phyloP scores from a whole-genome alignment of 2,888 invertebrate genomes.

The Melinaea menophilus region DNA sequence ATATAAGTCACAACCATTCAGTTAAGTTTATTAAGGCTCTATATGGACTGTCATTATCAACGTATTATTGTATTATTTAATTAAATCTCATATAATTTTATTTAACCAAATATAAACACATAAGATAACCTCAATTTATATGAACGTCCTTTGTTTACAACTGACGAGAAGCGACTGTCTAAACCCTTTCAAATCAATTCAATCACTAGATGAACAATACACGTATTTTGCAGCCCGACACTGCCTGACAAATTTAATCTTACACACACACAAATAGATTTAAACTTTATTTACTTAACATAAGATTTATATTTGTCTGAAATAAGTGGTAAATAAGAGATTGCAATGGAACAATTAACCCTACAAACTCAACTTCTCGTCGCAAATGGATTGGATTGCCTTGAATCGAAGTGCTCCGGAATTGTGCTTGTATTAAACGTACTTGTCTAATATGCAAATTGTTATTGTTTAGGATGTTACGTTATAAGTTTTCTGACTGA shows the following conservation, averaged over 20 bases:
- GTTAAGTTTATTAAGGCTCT: too few species aligned
- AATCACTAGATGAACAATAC: slow-evolving; percentile 66
- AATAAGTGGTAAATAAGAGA: slow-evolving; percentile 19
- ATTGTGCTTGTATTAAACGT: slow-evolving; percentile 46
- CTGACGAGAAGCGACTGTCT: slow-evolving; percentile 41
- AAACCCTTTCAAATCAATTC: slow-evolving; percentile 62
- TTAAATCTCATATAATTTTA: too few species aligned
- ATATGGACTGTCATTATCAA: too few species aligned
- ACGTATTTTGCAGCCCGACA: slow-evolving; percentile 58
- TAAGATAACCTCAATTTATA: slow-evolving; percentile 16
- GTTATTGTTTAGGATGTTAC: background rate
- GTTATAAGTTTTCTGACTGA: background rate
- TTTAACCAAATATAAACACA: background rate
- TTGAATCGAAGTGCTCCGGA: slow-evolving; percentile 51
- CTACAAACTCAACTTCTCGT: slow-evolving; percentile 60
- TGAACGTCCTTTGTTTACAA: slow-evolving; percentile 27
- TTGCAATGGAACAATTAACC: slow-evolving; percentile 63
- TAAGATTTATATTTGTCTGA: slow-evolving; percentile 34
- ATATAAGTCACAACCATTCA: too few species aligned
- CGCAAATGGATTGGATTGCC: slow-evolving; percentile 74
- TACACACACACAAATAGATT: slow-evolving; percentile 13
- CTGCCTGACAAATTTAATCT: slow-evolving; percentile 39
- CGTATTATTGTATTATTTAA: too few species aligned
- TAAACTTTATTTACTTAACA: accelerated
- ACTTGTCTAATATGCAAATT: slow-evolving; percentile 5